These are phyloP conservation scores for Cryptus viduatorius DNA, from an alignment of 2,888 invertebrate species.

Conservation along the genomic window DNA sequence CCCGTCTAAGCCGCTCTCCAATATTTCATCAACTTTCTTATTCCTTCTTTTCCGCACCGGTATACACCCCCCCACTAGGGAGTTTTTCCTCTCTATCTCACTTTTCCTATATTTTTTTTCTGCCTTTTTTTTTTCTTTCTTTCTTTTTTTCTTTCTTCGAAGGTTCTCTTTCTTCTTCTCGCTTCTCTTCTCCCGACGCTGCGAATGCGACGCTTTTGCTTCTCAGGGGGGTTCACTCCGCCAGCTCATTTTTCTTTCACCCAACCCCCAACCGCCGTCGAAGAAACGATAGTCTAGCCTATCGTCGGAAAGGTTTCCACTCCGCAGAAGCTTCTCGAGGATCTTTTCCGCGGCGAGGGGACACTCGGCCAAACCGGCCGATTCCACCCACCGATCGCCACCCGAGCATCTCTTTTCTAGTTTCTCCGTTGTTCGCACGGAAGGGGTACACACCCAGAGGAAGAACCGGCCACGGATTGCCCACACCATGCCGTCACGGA, in stretches of 20 bases:
- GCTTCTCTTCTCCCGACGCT: constrained; percentile 11
- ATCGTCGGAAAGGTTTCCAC: constrained; percentile 3
- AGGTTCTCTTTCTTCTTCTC: constrained; percentile 39
- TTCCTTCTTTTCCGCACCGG: constrained; percentile 77
- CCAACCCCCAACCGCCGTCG: constrained; percentile 57
- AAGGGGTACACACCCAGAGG: neutral
- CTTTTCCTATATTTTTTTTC: constrained; percentile 41
- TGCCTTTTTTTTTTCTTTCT: constrained; percentile 40
- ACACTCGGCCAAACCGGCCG: neutral
- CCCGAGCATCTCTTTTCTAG: constrained; percentile 34
- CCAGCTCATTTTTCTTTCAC: constrained; percentile 68
- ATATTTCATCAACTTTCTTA: constrained; percentile 84
- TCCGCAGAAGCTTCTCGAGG: constrained; percentile 8
- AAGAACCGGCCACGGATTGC: constrained; percentile 44
- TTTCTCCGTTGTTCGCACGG: constrained; percentile 36
- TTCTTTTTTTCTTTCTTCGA: constrained; percentile 39
- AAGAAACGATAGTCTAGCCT: constrained; percentile 1
- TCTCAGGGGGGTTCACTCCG: constrained; percentile 51
- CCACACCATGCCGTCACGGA: neutral
- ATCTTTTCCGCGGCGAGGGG: constrained; percentile 25
- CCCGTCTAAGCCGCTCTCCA: constrained; percentile 84
- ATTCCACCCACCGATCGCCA: constrained; percentile 17
- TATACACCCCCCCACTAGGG: constrained; percentile 46
- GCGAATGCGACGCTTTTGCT: constrained; percentile 53
- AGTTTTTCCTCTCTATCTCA: constrained; percentile 6